phyloP scores from a whole-genome alignment of 2,797 vertebrate genomes.

The Alauda arvensis region DNA sequence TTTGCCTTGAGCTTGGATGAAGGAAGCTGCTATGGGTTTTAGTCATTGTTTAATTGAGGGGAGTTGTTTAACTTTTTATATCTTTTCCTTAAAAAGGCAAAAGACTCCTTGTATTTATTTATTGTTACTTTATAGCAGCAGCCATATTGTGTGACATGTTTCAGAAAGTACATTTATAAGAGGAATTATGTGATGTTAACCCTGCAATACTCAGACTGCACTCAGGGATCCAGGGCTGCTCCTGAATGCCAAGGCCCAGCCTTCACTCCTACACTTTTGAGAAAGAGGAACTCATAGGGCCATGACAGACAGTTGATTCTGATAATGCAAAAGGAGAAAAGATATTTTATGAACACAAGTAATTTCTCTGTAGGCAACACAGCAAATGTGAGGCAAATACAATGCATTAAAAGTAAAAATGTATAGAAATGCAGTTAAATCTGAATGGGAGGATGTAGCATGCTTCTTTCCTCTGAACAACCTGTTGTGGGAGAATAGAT shows the following conservation, averaged over 20 bases:
- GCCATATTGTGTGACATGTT: background rate
- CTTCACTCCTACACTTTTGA: background rate
- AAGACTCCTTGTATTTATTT: background rate
- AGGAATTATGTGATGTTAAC: background rate
- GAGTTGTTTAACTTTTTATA: background rate
- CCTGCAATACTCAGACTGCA: background rate
- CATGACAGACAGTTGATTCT: background rate
- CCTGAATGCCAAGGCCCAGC: background rate
- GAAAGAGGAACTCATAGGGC: background rate
- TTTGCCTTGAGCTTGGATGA: background rate
- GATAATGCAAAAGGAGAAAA: background rate
- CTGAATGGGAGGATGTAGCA: background rate
- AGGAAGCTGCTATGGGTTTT: background rate
- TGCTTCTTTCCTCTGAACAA: background rate
- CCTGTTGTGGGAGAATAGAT: background rate
- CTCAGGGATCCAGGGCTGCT: background rate
- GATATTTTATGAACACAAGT: background rate
- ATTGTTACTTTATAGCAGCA: background rate
- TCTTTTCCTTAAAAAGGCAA: conserved; percentile 5
- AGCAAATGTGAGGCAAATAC: background rate
- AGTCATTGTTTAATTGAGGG: background rate
- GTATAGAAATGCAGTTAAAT: background rate
- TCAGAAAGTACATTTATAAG: background rate
- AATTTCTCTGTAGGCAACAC: background rate
- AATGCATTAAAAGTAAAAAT: background rate